These are phyloP conservation scores for Orcinus orca DNA, from an alignment of 2,113 vertebrate genomes.

Conservation along the genomic window DNA sequence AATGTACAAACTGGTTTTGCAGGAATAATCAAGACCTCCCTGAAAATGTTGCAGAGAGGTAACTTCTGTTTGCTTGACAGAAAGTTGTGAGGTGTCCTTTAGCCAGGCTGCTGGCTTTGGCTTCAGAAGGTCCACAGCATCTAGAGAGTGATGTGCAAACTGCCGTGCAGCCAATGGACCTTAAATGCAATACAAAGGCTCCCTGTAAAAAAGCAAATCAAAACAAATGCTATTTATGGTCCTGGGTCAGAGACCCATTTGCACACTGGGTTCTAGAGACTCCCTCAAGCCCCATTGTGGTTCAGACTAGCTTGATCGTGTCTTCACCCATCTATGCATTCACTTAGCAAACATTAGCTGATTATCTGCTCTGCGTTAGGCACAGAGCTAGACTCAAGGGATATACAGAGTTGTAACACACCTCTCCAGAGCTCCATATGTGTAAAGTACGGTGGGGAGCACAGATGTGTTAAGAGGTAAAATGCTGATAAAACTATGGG, in stretches of 20 bases:
- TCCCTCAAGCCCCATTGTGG: background rate
- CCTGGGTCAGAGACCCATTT: background rate
- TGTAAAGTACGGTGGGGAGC: background rate
- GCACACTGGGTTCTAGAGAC: background rate
- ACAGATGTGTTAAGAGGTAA: background rate
- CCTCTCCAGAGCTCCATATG: background rate
- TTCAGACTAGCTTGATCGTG: background rate
- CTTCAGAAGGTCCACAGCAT: background rate
- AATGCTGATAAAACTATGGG: background rate
- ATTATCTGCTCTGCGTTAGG: background rate
- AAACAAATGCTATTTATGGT: background rate
- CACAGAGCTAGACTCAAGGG: background rate
- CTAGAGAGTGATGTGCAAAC: background rate
- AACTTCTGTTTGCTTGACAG: background rate
- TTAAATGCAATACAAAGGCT: background rate
- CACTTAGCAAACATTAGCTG: background rate
- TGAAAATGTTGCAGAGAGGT: background rate
- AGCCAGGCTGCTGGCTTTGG: background rate
- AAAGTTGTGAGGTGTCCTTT: background rate
- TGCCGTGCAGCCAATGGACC: background rate
- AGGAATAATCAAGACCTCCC: background rate
- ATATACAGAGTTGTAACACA: background rate
- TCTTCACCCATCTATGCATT: background rate
- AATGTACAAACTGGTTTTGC: slow-evolving; percentile 5
- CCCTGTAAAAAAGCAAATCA: background rate